A percentile compares a stretch with the other conserved stretches of the same genome.
Conservation (phyloP, 2,797 vertebrate genomes). For the Characodon lateralis region DNA sequence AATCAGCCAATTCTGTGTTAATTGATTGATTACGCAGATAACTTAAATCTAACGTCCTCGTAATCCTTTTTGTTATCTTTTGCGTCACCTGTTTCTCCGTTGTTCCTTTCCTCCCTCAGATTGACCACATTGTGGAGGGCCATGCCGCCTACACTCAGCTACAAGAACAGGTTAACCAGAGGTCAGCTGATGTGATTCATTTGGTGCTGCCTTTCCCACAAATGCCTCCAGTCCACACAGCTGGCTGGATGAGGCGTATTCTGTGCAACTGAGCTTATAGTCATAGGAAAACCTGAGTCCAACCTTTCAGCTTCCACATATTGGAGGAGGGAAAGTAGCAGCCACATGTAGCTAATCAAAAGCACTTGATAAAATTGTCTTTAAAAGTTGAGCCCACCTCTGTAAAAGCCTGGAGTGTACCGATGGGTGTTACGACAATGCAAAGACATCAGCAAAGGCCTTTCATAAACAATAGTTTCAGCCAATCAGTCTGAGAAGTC, state of each 20-base stretch:
- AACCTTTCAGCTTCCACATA: background rate
- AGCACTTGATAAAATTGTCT: too few species aligned
- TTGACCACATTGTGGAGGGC: conserved; percentile 90
- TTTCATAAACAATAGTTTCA: too few species aligned
- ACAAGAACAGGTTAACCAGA: conserved; percentile 83
- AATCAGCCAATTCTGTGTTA: background rate
- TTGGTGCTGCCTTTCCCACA: conserved; percentile 5
- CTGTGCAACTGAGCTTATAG: background rate
- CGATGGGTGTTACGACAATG: too few species aligned
- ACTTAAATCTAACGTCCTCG: background rate
- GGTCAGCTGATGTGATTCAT: conserved; percentile 71
- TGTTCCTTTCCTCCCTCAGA: conserved; percentile 77
- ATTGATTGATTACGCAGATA: background rate
- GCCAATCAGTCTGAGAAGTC: too few species aligned
- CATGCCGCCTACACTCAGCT: conserved; percentile 87
- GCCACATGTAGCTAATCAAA: too few species aligned
- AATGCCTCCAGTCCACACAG: background rate
- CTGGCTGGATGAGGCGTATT: conserved; percentile 5
- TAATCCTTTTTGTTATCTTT: background rate
- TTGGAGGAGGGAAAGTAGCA: too few species aligned
- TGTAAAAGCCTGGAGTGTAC: background rate
- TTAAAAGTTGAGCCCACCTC: background rate
- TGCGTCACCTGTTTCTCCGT: background rate
- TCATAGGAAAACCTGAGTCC: background rate
- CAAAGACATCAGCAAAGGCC: too few species aligned